Conservation (phyloP, 2,113 vertebrate genomes). For the Lagenorhynchus albirostris region DNA sequence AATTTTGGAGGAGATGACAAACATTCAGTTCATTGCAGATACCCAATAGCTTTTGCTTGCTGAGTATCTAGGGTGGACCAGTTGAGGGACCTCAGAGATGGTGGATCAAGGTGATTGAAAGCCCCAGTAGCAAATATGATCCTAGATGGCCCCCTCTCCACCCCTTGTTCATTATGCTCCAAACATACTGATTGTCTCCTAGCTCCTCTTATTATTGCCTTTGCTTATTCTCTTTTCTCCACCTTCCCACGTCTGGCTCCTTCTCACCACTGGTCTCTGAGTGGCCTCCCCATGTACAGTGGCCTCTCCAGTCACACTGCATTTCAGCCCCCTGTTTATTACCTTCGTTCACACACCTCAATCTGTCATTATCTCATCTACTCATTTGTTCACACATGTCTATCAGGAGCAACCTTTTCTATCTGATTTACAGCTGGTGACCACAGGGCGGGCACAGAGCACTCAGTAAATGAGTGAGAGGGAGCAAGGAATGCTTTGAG, state of each 20-base stretch:
- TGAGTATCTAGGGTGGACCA: not conserved
- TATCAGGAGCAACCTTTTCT: not conserved
- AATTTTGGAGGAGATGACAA: not conserved
- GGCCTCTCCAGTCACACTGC: not conserved
- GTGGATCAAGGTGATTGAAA: not conserved
- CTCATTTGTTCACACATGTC: not conserved
- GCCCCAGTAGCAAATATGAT: not conserved
- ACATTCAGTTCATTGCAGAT: too few relatives aligned
- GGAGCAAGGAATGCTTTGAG: not conserved
- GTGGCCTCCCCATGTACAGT: fast-evolving
- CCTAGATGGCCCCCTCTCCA: too few relatives aligned
- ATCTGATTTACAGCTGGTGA: too few relatives aligned
- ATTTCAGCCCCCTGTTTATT: not conserved
- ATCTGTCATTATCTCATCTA: too few relatives aligned
- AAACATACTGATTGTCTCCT: fast-evolving
- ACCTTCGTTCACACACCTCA: fast-evolving
- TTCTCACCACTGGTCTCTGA: not conserved
- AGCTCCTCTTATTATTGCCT: not conserved
- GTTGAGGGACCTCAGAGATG: not conserved
- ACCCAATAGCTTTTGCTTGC: not conserved
- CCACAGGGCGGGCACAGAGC: fast-evolving
- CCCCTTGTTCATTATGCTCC: not conserved
- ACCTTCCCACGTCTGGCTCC: not conserved
- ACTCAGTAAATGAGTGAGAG: too few relatives aligned
- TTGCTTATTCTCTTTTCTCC: not conserved